Conservation (phyloP, 2,888 invertebrate species). For the Leptopilina drosophilae region DNA sequence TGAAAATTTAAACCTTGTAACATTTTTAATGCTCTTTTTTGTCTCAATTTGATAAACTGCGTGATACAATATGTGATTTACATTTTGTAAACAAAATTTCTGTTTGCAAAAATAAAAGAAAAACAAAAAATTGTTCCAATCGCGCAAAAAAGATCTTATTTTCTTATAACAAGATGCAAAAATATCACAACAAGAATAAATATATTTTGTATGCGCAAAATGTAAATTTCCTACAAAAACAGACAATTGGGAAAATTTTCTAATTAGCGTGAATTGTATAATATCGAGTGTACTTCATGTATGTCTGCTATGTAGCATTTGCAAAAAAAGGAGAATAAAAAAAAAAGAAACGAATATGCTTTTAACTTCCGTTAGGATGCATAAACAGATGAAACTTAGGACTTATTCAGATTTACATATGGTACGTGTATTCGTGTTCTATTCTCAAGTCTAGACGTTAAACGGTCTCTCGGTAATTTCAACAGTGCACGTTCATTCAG, state of each 20-base stretch:
- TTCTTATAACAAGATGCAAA: too few relatives aligned
- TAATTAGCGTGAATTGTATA: slow-evolving; percentile 10
- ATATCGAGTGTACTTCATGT: background rate
- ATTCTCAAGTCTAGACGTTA: slow-evolving; percentile 33
- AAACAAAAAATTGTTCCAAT: too few relatives aligned
- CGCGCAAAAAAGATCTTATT: too few relatives aligned
- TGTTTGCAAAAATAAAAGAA: too few relatives aligned
- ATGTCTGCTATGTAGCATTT: too few relatives aligned
- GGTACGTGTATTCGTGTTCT: slow-evolving; percentile 19
- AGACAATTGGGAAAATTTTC: background rate
- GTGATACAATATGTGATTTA: too few relatives aligned
- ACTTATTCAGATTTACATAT: slow-evolving; percentile 23
- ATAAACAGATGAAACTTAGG: slow-evolving; percentile 19
- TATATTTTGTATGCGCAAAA: too few relatives aligned
- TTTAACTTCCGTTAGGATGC: background rate
- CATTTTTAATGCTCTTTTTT: too few relatives aligned
- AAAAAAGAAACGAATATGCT: slow-evolving; percentile 7
- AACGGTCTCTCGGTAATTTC: slow-evolving; percentile 33
- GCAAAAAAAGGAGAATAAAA: background rate
- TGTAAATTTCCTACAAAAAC: background rate
- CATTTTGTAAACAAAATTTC: too few relatives aligned
- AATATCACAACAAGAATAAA: too few relatives aligned
- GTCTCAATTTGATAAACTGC: too few relatives aligned
- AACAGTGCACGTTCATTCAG: slow-evolving; percentile 38
- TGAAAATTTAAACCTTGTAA: too few relatives aligned